Evolutionary conservation across 2,113 vertebrate species (phyloP).

Genomic region (Xenus cinereus): DNA sequence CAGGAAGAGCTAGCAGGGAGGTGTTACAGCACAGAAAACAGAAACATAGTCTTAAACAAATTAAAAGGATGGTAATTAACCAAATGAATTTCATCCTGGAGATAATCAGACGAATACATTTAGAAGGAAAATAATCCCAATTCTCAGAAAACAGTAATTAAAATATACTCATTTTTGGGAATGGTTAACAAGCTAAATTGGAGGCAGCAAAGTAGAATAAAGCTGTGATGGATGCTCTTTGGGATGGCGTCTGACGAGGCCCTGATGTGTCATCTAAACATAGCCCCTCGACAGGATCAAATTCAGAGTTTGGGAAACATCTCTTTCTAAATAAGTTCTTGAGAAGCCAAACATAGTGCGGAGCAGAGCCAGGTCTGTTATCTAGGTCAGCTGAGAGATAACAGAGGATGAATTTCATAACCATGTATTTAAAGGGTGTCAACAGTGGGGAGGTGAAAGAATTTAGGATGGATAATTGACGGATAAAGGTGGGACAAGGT

Average conservation of each 20-base stretch:
- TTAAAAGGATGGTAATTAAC: slow-evolving; percentile 66
- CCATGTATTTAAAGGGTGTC: not conserved
- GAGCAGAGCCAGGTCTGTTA: not conserved
- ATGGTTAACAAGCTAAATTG: slow-evolving; percentile 16
- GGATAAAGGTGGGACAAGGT: not conserved
- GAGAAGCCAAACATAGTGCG: not conserved
- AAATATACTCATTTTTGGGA: slow-evolving; percentile 41
- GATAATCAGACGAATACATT: slow-evolving; percentile 51
- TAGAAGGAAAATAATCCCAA: slow-evolving; percentile 50
- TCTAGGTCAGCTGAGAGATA: not conserved
- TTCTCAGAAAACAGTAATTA: slow-evolving; percentile 63
- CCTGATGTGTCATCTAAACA: slow-evolving; percentile 1
- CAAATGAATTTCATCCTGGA: slow-evolving; percentile 63
- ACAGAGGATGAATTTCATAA: slow-evolving; percentile 9
- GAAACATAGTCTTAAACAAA: slow-evolving; percentile 57
- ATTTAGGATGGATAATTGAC: slow-evolving; percentile 32
- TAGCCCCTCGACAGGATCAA: not conserved
- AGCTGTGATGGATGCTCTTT: not conserved
- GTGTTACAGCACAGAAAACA: slow-evolving; percentile 28
- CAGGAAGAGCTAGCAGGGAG: slow-evolving; percentile 31
- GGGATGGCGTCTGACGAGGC: not conserved
- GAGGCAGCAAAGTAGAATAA: not conserved
- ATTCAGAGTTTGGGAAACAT: not conserved
- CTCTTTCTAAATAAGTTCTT: not conserved
- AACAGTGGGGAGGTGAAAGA: slow-evolving; percentile 23